Base-by-base conservation (phyloP, 2,113 vertebrate species). In the Patagioenas fasciata region DNA sequence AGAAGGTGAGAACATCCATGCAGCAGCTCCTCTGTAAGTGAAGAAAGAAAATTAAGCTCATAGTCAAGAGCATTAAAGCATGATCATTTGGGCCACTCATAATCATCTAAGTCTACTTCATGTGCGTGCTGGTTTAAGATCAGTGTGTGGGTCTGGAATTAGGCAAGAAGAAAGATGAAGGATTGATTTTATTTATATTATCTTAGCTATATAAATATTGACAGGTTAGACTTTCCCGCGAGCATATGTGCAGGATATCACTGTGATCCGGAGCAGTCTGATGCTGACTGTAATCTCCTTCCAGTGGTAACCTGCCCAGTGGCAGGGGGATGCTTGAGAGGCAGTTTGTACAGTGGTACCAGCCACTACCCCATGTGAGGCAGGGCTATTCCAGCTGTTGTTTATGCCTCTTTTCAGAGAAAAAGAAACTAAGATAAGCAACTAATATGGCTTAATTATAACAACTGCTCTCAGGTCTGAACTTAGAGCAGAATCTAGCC, bases 351-450 rank as follows among this genome's bases (percentile, higher is more conserved):
- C 32, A 4, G 50, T 6, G 9, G 20, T 11, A 31, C 29, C 80
- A 85, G 13, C 15, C 14, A 0, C 44, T 10, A 9, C 31, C 24
- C 47, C 4, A 2, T 0, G 2, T 24, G 53, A 58, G 26, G 50
- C 56, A 78, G 19, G 28, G 26, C n/a, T 28, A 8, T 57, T 64
- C 57, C 75, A 81, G 42, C 25, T 78, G 29, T 11, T 67, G 12
- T 20, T 85, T 47, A 10, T 47, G 13, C n/a, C 51, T 67, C 60
- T 74, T 44, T 58, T 58, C 44, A 65, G 53, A 81, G 47, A 69
- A 80, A 73, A 89, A 54, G 15, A 56, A 85, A 28, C 24, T 58
- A 60, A 25, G 6, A 4, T 11, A 62, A 90, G 11, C 64, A 81
- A 44, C n/a, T 53, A 44, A 53, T 26, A 75, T 15, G 34, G 6